Evolutionary conservation across 2,113 vertebrate genomes (phyloP).

Genomic region (Gallinago media): DNA sequence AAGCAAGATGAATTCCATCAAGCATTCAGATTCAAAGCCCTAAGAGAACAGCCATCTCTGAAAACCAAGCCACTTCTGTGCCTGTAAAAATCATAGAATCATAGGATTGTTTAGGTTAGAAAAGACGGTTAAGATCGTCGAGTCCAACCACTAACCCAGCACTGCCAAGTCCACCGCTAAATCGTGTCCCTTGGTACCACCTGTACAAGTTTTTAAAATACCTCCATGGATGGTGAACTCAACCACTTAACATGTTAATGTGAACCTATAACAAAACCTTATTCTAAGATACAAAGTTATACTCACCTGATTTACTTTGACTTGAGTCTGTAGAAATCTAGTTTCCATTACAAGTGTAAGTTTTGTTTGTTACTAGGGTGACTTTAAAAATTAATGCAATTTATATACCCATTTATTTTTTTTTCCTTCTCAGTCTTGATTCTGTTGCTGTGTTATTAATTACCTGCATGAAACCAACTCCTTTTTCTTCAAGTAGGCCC

Average conservation of each 20-base stretch:
- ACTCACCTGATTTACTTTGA: neutral
- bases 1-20: neutral
- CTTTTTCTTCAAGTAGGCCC: neutral
- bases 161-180: neutral
- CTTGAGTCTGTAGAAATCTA: constrained; percentile 3
- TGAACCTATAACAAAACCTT: neutral
- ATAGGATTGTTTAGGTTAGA: neutral
- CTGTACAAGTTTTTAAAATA: neutral
- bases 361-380: constrained; percentile 6
- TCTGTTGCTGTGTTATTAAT: neutral
- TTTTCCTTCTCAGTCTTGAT: neutral
- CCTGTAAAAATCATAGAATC: neutral
- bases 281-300: neutral
- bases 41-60: neutral
- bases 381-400: constrained; percentile 30
- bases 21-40: neutral
- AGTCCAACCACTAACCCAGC: neutral
- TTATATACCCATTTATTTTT: neutral
- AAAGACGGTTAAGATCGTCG: neutral
- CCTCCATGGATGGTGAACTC: neutral
- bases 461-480: neutral
- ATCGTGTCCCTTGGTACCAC: neutral
- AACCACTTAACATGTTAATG: neutral
- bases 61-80: neutral
- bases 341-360: neutral